phyloP scores from a whole-genome alignment of 1,140 invertebrate species.

The Plectrocnemia conspersa region DNA sequence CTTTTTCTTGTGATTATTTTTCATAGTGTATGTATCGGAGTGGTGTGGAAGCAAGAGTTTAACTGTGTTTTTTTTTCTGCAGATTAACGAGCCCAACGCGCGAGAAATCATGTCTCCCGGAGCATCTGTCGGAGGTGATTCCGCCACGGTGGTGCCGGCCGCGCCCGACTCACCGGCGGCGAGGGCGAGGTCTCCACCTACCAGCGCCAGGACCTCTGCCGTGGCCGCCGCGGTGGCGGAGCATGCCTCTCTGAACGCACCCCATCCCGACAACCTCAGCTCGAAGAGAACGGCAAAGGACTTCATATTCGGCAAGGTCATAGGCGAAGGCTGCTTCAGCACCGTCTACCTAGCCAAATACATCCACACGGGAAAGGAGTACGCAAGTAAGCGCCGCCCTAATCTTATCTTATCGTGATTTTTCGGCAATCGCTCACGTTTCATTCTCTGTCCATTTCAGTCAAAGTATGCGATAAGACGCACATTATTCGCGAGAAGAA shows the following conservation, averaged over 20 bases:
- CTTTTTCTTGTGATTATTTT: too few relatives aligned
- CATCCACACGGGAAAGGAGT: conserved; percentile 81
- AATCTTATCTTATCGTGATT: conserved; percentile 1
- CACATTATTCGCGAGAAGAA: conserved; percentile 92
- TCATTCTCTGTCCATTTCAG: conserved; percentile 49
- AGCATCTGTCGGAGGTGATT: conserved; percentile 45
- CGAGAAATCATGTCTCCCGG: too few relatives aligned
- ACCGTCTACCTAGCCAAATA: conserved; percentile 93
- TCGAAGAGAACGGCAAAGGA: conserved; percentile 75
- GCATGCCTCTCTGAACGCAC: conserved; percentile 17
- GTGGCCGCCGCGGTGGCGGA: conserved; percentile 38
- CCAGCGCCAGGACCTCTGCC: conserved; percentile 41
- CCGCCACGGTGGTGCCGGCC: conserved; percentile 40
- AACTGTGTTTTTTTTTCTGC: conserved; percentile 32
- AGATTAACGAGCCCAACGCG: conserved; percentile 47
- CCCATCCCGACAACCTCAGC: conserved; percentile 45
- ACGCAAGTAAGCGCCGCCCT: conserved; percentile 79
- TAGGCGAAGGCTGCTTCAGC: conserved; percentile 95
- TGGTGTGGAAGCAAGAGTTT: neutral
- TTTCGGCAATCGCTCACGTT: conserved; percentile 7
- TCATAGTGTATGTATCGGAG: neutral
- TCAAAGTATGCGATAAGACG: conserved; percentile 93
- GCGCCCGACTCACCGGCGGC: conserved; percentile 39
- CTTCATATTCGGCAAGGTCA: conserved; percentile 91
- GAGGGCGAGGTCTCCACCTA: conserved; percentile 39